Evolutionary conservation across 1,140 invertebrate genomes (phyloP), one percentile per base, ranked within the genome.

Genomic region (Panagrolaimus sp.): DNA sequence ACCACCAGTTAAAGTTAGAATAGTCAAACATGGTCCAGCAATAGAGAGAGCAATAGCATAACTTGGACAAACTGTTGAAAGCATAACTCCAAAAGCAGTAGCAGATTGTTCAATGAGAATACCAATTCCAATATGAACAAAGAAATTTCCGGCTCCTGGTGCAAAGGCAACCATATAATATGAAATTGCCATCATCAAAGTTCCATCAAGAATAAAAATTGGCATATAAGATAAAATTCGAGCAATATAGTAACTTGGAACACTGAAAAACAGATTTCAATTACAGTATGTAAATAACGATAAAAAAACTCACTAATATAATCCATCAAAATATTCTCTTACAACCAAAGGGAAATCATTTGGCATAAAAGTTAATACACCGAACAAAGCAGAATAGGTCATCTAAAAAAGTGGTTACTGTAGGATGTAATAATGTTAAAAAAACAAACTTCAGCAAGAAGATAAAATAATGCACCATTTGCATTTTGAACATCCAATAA

Each of bases 391-490:
- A 2, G 73, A 43, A 55, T 76, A 47, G 1, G 21, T 21, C 6
- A 32, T 10, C 28, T 46, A 9, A 45, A 46, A 70, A 5, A 67
- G 43, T 52, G n/a, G n/a, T n/a, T n/a, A n/a, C n/a, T n/a, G n/a
- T n/a, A n/a, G n/a, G n/a, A n/a, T n/a, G n/a, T n/a, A n/a, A n/a
- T n/a, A n/a, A n/a, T n/a, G n/a, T n/a, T n/a, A 70, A 67, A 64
- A 75, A 67, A n/a, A 58, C 75, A 77, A 14, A 78, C n/a, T 67
- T 79, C 78, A 12, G 78, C 63, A 45, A 78, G 58, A 48, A 71
- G 72, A 71, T 73, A 79, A 71, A 85, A 86, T 38, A 85, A 72
- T 9, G 81, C 79, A 10, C 85, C 85, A 67, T 83, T 84, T 43
- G 83, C 76, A 72, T 82, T 84, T 58, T 76, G 69, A 6, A 85